Evolutionary conservation across 2,797 vertebrate genomes (phyloP).

Genomic region (Sebastes oblongus): DNA sequence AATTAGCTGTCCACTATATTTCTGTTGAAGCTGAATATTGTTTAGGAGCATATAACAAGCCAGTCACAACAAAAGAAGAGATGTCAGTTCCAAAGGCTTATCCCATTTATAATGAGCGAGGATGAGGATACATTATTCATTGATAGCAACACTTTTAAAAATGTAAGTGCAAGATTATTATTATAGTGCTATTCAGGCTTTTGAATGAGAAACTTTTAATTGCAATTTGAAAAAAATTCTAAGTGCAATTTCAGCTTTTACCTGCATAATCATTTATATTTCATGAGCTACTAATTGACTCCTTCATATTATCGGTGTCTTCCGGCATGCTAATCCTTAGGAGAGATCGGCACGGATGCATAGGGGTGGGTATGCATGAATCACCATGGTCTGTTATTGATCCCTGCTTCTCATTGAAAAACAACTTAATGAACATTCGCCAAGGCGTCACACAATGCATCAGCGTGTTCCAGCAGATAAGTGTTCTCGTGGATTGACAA

Average conservation of each 20-base stretch:
- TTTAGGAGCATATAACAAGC: constrained; percentile 37
- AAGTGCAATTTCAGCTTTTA: constrained; percentile 43
- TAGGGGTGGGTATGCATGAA: constrained; percentile 54
- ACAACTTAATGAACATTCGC: constrained; percentile 84
- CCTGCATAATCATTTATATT: constrained; percentile 62
- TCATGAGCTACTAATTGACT: constrained; percentile 68
- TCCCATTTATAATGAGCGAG: constrained; percentile 7
- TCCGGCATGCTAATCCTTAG: constrained; percentile 47
- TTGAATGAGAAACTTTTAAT: constrained; percentile 32
- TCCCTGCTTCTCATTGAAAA: constrained; percentile 75
- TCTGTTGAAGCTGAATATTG: constrained; percentile 39
- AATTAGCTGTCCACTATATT: constrained; percentile 50
- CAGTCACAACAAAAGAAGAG: constrained; percentile 31
- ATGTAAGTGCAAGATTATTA: constrained; percentile 10
- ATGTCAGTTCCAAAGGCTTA: constrained; percentile 19
- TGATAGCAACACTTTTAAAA: constrained; percentile 21
- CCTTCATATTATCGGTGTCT: constrained; percentile 50
- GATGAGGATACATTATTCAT: constrained; percentile 17
- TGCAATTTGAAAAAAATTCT: constrained; percentile 6
- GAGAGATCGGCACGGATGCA: constrained; percentile 53
- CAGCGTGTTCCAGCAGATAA: constrained; percentile 77
- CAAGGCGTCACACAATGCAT: constrained; percentile 76
- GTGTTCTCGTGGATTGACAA: constrained; percentile 76
- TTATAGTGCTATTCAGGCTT: not conserved
- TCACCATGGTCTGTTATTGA: constrained; percentile 71